phyloP scores from a whole-genome alignment of 2,888 invertebrate species.

The Troglohyphantes excavatus region DNA sequence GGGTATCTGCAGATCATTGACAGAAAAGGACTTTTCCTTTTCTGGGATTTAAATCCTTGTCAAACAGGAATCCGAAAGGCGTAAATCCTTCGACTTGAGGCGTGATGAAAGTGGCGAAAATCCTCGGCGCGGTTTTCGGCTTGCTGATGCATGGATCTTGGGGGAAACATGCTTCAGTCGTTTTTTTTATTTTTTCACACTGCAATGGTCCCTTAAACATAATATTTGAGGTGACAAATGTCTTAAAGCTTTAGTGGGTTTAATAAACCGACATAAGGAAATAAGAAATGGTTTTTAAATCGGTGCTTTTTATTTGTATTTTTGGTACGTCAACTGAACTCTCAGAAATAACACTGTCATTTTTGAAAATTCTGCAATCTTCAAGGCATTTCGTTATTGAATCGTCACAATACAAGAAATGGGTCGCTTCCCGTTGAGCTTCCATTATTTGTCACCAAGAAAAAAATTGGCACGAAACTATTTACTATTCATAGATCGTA shows the following conservation, averaged over 20 bases:
- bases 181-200: slow-evolving; percentile 50
- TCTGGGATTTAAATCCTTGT: background rate
- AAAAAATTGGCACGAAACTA: too few relatives aligned
- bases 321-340: too few relatives aligned
- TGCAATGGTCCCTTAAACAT: slow-evolving; percentile 26
- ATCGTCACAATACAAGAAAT: too few relatives aligned
- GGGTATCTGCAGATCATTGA: slow-evolving; percentile 13
- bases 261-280: background rate
- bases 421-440: too few relatives aligned
- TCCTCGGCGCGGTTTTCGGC: slow-evolving; percentile 62
- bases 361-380: too few relatives aligned
- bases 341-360: too few relatives aligned
- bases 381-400: too few relatives aligned
- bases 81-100: slow-evolving; percentile 51
- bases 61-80: slow-evolving; percentile 45
- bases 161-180: slow-evolving; percentile 41
- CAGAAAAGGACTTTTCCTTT: background rate
- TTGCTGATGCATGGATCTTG: slow-evolving; percentile 41
- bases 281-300: too few relatives aligned
- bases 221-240: slow-evolving; percentile 51
- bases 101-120: slow-evolving; percentile 46
- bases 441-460: too few relatives aligned
- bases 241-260: background rate
- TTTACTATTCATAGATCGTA: too few relatives aligned
- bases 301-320: too few relatives aligned